Conservation (phyloP, 2,797 vertebrate genomes). For the Sebastes itinus region DNA sequence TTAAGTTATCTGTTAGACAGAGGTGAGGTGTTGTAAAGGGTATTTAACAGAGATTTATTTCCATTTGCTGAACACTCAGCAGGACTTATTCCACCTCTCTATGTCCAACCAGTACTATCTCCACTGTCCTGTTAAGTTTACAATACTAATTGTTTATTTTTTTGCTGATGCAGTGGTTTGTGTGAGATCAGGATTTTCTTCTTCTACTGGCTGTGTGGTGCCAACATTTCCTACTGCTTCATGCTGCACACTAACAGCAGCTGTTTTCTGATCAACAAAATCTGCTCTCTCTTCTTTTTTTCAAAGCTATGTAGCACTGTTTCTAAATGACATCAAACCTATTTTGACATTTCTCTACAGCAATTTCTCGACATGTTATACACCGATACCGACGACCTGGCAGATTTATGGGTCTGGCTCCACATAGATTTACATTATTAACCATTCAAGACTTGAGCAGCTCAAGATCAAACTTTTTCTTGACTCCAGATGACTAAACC, state of each 20-base stretch:
- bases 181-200: slow-evolving; percentile 8
- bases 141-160: background rate
- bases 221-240: background rate
- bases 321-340: background rate
- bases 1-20: too few species aligned
- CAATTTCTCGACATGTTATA: too few species aligned
- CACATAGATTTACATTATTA: background rate
- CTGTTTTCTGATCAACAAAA: slow-evolving; percentile 5
- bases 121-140: background rate
- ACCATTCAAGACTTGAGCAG: background rate
- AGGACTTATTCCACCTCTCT: background rate
- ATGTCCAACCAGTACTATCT: background rate
- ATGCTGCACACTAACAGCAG: background rate
- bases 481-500: background rate
- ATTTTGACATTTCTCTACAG: background rate
- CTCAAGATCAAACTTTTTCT: background rate
- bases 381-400: too few species aligned
- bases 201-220: background rate
- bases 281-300: background rate
- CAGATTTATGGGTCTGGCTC: background rate
- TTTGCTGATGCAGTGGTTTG: background rate
- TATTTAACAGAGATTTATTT: background rate
- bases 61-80: background rate
- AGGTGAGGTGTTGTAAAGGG: too few species aligned
- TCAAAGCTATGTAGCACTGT: background rate